These are phyloP conservation scores for Isaurus tuberculatus DNA, from an alignment of 92 coral and sea anemone genomes.

Conservation along the genomic window DNA sequence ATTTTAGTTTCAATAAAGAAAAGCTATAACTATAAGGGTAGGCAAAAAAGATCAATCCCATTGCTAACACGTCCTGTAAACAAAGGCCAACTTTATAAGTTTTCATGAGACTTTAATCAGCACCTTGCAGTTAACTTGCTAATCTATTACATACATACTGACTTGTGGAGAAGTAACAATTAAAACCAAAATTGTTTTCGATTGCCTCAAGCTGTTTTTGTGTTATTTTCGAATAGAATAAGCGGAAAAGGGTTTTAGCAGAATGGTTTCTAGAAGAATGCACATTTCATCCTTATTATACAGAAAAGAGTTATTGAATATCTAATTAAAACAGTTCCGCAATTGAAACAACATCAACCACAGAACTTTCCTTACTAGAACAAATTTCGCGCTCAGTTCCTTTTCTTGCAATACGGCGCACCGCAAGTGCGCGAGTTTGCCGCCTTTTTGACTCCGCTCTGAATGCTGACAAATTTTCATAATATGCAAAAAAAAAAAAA, in stretches of 20 bases:
- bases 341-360: neutral
- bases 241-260: neutral
- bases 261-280: neutral
- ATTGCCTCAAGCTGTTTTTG: neutral
- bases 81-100: neutral
- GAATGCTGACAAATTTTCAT: neutral
- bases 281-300: neutral
- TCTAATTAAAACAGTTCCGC: neutral
- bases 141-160: neutral
- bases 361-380: neutral
- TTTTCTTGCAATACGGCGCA: neutral
- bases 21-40: neutral
- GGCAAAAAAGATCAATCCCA: neutral
- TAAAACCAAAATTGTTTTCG: neutral
- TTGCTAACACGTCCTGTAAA: neutral
- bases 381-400: neutral
- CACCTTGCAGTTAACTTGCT: neutral
- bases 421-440: conserved; percentile 3
- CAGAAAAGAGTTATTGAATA: neutral
- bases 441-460: neutral
- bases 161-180: neutral
- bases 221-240: neutral
- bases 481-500: neutral
- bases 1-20: neutral
- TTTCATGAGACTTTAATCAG: neutral